Percentiles rank a stretch among this genome's conserved stretches.
Conservation (phyloP, 1,140 invertebrate genomes). For the Armadillidium nasatum region DNA sequence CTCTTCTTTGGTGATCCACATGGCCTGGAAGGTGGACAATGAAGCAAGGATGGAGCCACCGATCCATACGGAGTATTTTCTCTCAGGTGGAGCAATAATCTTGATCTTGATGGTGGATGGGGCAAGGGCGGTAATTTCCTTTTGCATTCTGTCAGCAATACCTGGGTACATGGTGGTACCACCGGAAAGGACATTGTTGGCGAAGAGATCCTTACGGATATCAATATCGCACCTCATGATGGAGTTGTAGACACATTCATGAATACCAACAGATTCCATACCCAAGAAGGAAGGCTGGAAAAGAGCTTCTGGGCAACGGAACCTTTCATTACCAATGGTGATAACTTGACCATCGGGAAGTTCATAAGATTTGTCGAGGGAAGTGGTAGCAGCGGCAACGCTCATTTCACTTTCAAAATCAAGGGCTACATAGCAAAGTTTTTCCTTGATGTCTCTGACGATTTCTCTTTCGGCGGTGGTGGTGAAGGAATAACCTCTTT, state of each 20-base stretch:
- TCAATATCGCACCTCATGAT: slow-evolving; percentile 66
- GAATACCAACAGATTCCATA: slow-evolving; percentile 77
- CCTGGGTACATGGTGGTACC: slow-evolving; percentile 62
- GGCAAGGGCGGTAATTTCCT: slow-evolving; percentile 57
- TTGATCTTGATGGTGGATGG: slow-evolving; percentile 61
- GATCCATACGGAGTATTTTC: slow-evolving; percentile 59
- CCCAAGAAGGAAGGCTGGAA: slow-evolving; percentile 66
- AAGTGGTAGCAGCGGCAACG: slow-evolving; percentile 59
- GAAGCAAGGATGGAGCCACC: slow-evolving; percentile 49
- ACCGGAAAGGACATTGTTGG: slow-evolving; percentile 64
- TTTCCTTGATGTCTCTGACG: slow-evolving; percentile 88
- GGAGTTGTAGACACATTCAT: slow-evolving; percentile 72
- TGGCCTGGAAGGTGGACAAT: slow-evolving; percentile 82
- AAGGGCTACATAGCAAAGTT: slow-evolving; percentile 83
- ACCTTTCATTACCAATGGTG: slow-evolving; percentile 65
- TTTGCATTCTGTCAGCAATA: slow-evolving; percentile 59
- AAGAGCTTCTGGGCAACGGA: slow-evolving; percentile 58
- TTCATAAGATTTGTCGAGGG: slow-evolving; percentile 83
- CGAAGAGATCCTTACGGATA: slow-evolving; percentile 72
- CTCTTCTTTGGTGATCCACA: slow-evolving; percentile 79
- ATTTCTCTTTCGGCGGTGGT: slow-evolving; percentile 77
- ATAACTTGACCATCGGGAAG: slow-evolving; percentile 72
- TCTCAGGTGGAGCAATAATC: slow-evolving; percentile 59
- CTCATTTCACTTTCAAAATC: slow-evolving; percentile 90
- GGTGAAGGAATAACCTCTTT: slow-evolving; percentile 57